Conservation (phyloP, 2,113 vertebrate genomes). For the Coracopsis vasa region DNA sequence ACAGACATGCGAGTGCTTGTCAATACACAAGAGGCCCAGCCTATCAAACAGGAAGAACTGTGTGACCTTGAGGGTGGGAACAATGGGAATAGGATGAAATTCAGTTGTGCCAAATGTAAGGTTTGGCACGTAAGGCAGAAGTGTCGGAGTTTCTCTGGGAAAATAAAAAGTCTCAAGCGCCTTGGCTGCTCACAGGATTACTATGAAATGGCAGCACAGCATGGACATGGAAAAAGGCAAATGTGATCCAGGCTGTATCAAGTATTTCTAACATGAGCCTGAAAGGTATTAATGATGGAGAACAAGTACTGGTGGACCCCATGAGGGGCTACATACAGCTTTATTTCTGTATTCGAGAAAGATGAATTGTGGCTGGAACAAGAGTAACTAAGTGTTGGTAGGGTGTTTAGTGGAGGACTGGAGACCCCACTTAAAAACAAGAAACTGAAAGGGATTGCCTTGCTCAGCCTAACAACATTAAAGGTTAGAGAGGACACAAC, state of each 20-base stretch:
- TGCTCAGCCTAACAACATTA: background rate
- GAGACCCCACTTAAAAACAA: background rate
- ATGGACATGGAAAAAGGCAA: background rate
- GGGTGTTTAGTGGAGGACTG: background rate
- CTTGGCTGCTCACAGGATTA: background rate
- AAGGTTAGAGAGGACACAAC: conserved; percentile 12
- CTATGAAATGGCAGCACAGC: background rate
- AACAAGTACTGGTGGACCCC: background rate
- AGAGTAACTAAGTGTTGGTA: background rate
- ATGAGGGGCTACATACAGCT: background rate
- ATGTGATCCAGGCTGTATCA: background rate
- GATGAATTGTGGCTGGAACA: fast-evolving
- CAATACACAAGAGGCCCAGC: conserved; percentile 23
- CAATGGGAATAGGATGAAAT: conserved; percentile 36
- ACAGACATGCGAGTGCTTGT: background rate
- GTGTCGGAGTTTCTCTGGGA: background rate
- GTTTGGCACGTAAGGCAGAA: conserved; percentile 30
- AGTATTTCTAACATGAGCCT: background rate
- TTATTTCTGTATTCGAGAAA: background rate
- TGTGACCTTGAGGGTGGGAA: conserved; percentile 24
- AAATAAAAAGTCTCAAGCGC: background rate
- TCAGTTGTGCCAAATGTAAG: background rate
- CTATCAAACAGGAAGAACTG: conserved; percentile 60
- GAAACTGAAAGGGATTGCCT: background rate
- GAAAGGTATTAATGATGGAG: background rate